Evolutionary conservation across 2,113 vertebrate species (phyloP), one percentile per base, ranked within the genome.

Genomic region (Elgaria multicarinata): DNA sequence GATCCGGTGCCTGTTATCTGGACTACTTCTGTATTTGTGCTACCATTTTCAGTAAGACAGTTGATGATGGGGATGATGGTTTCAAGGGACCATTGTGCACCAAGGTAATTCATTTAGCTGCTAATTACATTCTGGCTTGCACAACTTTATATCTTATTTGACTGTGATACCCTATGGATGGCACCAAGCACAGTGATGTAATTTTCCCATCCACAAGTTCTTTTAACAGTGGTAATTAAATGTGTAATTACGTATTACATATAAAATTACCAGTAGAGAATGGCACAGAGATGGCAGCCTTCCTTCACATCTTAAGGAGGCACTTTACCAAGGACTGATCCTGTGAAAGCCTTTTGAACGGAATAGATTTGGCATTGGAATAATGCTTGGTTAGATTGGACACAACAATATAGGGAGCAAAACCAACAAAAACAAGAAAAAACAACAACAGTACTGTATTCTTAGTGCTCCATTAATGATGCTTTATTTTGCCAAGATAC

Each of bases 101-200:
- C 7, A 0, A 81, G 26, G 78, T 85, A 93, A 87, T 46, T 89
- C 69, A 89, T 58, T 76, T 91, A 92, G 85, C 83, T 91, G 58
- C 77, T 94, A 90, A 93, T 90, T 72, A 91, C 71, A 64, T 14
- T 0, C 2, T 77, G 89, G 91, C 85, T 94, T 95, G 82, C 20
- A 33, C 88, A 85, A 69, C 87, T 86, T 90, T 77, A 67, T 64
- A 86, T 90, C 76, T 78, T 92, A 89, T 91, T 92, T 92, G 86
- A 81, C 24, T 20, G 36, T 84, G 89, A 89, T 5, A 53, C 62
- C 88, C 91, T 88, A 92, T 14, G 74, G 85, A 91, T 39, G n/a
- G 87, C 91, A 82, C 55, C 10, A 89, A 28, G 55, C 82, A 87
- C 33, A 53, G 33, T 69, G 77, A 89, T 66, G 92, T 16, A 88